A percentile compares a stretch with the other conserved stretches of the same genome.
phyloP scores from a whole-genome alignment of 2,113 vertebrate species.

The Gymnarchus niloticus region DNA sequence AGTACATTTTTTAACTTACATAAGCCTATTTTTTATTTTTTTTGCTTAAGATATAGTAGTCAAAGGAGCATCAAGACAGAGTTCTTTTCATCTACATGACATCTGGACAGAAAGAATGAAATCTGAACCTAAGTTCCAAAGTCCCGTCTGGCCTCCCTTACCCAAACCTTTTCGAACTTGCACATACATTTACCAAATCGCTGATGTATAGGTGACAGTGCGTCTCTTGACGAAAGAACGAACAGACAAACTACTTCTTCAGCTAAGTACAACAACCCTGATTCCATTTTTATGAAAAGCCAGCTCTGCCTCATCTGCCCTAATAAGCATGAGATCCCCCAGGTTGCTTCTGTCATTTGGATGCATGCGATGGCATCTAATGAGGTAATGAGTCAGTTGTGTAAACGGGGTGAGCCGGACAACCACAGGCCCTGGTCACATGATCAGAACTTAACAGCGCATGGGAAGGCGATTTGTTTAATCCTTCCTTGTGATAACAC shows the following conservation, averaged over 20 bases:
- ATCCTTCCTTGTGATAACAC: conserved; percentile 55
- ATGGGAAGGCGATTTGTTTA: conserved; percentile 58
- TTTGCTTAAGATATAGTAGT: too few relatives aligned
- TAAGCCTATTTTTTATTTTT: too few relatives aligned
- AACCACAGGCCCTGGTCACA: conserved; percentile 37
- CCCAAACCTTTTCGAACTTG: neutral
- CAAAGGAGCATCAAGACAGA: too few relatives aligned
- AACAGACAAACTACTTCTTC: neutral
- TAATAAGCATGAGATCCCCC: neutral
- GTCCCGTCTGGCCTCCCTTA: neutral
- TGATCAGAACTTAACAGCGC: conserved; percentile 47
- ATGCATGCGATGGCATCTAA: neutral
- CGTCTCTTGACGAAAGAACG: neutral
- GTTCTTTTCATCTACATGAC: too few relatives aligned
- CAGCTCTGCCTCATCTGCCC: neutral
- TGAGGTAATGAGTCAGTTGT: conserved; percentile 16
- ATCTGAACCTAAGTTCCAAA: too few relatives aligned
- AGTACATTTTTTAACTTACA: too few relatives aligned
- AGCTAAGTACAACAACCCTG: neutral
- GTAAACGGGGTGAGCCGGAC: conserved; percentile 26
- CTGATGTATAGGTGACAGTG: neutral
- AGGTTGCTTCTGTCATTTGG: neutral
- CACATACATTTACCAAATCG: neutral
- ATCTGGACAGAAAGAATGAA: too few relatives aligned
- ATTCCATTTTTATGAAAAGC: neutral